Conservation (phyloP, 2,113 vertebrate genomes). For the Amazona guildingii region DNA sequence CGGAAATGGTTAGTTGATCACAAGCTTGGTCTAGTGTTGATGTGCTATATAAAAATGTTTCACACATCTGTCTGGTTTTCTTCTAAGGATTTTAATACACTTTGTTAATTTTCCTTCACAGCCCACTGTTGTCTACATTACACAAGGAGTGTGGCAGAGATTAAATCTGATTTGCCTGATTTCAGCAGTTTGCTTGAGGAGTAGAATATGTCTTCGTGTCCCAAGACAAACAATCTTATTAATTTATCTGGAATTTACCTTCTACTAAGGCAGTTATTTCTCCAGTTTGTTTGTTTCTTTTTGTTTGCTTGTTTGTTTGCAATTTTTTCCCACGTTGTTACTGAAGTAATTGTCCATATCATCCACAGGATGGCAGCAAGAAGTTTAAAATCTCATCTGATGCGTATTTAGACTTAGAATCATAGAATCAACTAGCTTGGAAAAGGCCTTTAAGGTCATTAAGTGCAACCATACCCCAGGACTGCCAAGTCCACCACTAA, state of each 20-base stretch:
- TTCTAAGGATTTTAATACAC: not conserved
- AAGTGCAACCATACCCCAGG: not conserved
- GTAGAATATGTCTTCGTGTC: not conserved
- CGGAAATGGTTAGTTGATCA: not conserved
- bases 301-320: not conserved
- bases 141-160: not conserved
- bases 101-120: not conserved
- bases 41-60: not conserved
- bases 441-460: not conserved
- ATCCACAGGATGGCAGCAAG: slow-evolving; percentile 47
- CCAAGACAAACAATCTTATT: not conserved
- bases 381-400: not conserved
- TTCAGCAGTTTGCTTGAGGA: not conserved
- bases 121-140: not conserved
- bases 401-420: not conserved
- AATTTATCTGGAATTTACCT: not conserved
- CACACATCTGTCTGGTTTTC: not conserved
- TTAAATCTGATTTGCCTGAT: not conserved
- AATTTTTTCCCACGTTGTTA: rapidly evolving
- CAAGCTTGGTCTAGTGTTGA: not conserved
- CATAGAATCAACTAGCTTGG: not conserved
- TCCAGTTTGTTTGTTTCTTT: not conserved
- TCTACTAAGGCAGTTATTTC: not conserved
- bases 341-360: not conserved
- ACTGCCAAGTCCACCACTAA: not conserved